Evolutionary conservation across 2,113 vertebrate genomes (phyloP), one percentile per base, ranked within the genome.

Genomic region (Prolemur simus): DNA sequence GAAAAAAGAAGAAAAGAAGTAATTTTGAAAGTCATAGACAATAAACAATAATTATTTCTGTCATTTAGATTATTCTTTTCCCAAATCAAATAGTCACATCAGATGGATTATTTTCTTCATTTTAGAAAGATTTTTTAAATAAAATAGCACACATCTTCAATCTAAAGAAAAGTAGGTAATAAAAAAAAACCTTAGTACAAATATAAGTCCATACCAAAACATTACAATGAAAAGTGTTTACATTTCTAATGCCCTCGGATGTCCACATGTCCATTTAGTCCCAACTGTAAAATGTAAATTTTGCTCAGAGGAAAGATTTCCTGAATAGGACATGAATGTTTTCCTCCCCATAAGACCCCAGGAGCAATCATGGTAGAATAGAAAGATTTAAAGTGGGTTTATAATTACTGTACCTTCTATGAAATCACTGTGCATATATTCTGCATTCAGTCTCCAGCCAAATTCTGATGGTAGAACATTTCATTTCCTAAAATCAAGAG

Each of bases 401-500:
- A 42, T 56, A 89, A 91, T 89, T 83, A 60, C 64, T 83, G 34
- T 32, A 47, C 20, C 39, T 68, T 87, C 71, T 92, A 56, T 37
- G 39, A 95, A 80, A 87, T 78, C n/a, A 58, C 45, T 10, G 27
- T 37, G 13, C 21, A 25, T 52, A 21, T 63, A 15, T n/a, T 96
- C 52, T 96, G 15, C 21, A 91, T 74, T 94, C 39, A 66, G 25
- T 56, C 25, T 83, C 7, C 20, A 94, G 23, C 2, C 82, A 97
- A 89, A 78, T 15, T 93, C 18, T 82, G 73, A 77, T 60, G 32
- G 37, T 29, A n/a, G 39, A 27, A 60, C 1, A 66, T 88, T 83
- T 85, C 32, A 76, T 66, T 90, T 94, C 18, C 47, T 86, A 89
- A 91, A 77, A 94, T 82, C 12, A 66, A 83, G 34, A 69, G 49